Base-by-base conservation (phyloP, 2,797 vertebrate genomes). In the Squalus acanthias region DNA sequence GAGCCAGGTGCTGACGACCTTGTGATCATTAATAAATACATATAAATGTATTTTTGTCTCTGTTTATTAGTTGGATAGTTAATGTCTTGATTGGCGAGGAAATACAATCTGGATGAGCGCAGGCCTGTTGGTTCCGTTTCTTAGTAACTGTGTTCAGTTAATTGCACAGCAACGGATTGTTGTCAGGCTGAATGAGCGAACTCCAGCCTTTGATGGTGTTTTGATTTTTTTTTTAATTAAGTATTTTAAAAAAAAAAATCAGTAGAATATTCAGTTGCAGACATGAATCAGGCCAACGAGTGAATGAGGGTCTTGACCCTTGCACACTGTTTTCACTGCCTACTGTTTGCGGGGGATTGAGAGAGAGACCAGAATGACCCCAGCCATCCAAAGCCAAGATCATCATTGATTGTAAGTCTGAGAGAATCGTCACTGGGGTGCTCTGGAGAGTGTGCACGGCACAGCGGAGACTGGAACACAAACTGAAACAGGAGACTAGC, bases 11-110 rank as follows among this genome's bases (percentile, higher is more conserved):
- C 63, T 93, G n/a, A 9, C 20, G 63, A 67, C n/a, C n/a, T 93
- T 93, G 63, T 93, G 91, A 69, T 69, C 20, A 22, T 15, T n/a
- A 39, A 93, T 67, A 22, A 93, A 65, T 65, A 92, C 88, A 63
- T n/a, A 60, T 33, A 65, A 92, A 93, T 67, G 20, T 67, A 93
- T 93, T 93, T 85, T 93, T 93, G 91, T 39, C 46, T 39, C 17
- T 65, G 60, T 93, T 92, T 93, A 93, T 93, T 67, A 93, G 63
- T 69, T 93, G 91, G 63, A 46, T 67, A 93, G 91, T 93, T 67
- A 67, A 69, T 69, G 22, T 69, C 91, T 46, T 39, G n/a, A 93
- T 93, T 93, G 65, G 65, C 17, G 67, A 46, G 91, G 39, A 93
- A 69, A 69, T 67, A 93, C 74, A 76, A 76, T 93, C 91, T 39